Evolutionary conservation across 1,140 invertebrate genomes (phyloP).

Genomic region (Drosophila guanche): DNA sequence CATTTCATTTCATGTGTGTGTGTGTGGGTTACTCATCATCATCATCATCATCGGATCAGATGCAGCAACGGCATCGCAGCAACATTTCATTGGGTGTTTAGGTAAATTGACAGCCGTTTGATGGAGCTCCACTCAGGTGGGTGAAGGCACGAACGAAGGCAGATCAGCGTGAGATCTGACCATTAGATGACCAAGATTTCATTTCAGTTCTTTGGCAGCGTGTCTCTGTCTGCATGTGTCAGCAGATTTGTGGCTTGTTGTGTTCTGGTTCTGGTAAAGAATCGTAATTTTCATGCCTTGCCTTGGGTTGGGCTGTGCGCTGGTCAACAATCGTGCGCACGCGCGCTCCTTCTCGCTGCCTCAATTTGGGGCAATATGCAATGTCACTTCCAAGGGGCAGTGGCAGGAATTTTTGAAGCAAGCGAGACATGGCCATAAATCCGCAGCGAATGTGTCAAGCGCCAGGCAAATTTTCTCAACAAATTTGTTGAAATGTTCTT

Average conservation of each 20-base stretch:
- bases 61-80: conserved; percentile 1
- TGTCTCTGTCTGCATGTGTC: conserved; percentile 15
- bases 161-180: background rate
- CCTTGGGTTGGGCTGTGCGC: conserved; percentile 17
- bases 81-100: conserved; percentile 53
- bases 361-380: conserved; percentile 75
- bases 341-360: conserved; percentile 28
- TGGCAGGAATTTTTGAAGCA: conserved; percentile 24
- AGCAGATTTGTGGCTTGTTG: conserved; percentile 29
- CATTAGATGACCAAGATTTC: too few species aligned
- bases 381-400: conserved; percentile 48
- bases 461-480: conserved; percentile 66
- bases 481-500: conserved; percentile 64
- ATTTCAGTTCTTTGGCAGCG: too few species aligned
- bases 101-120: conserved; percentile 75
- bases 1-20: conserved; percentile 58
- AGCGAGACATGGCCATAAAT: conserved; percentile 62
- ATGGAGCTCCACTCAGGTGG: conserved; percentile 25
- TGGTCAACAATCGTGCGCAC: conserved; percentile 18
- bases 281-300: conserved; percentile 31
- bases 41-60: conserved; percentile 12
- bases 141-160: conserved; percentile 8
- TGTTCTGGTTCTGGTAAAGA: conserved; percentile 11
- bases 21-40: conserved; percentile 38
- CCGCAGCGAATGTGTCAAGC: conserved; percentile 57